phyloP scores from a whole-genome alignment of 2,888 invertebrate species.

The Heliconius ismenius region DNA sequence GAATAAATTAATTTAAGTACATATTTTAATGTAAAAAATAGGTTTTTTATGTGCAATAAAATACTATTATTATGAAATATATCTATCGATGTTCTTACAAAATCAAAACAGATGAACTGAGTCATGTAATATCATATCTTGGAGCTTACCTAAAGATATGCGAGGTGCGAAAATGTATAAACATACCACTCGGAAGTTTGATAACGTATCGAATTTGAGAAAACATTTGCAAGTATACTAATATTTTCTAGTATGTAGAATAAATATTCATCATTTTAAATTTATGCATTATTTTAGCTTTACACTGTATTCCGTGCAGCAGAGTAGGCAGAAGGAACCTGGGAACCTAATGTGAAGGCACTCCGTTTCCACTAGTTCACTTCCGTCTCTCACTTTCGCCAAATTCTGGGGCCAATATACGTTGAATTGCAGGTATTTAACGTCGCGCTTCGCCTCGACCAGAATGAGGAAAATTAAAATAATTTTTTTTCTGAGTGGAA shows the following conservation, averaged over 20 bases:
- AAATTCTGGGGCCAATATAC: no score
- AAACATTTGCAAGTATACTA: conserved; percentile 9
- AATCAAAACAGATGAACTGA: background rate
- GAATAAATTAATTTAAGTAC: no score
- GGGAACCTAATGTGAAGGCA: no score
- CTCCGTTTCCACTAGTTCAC: no score
- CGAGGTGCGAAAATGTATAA: conserved; percentile 16
- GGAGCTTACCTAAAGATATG: background rate
- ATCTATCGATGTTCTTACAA: background rate
- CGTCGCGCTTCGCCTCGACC: no score
- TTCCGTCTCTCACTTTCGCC: no score
- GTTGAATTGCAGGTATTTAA: no score
- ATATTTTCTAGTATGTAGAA: background rate
- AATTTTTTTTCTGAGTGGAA: background rate
- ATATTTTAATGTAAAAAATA: no score
- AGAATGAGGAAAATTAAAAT: no score
- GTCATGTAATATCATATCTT: conserved; percentile 9
- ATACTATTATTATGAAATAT: background rate
- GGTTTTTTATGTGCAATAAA: background rate
- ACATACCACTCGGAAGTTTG: conserved; percentile 19
- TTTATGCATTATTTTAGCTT: no score
- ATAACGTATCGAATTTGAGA: conserved; percentile 30
- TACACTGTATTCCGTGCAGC: no score
- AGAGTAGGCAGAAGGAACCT: no score
- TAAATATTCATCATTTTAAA: background rate